phyloP scores from a whole-genome alignment of 1,140 invertebrate species.

The Cherax destructor region DNA sequence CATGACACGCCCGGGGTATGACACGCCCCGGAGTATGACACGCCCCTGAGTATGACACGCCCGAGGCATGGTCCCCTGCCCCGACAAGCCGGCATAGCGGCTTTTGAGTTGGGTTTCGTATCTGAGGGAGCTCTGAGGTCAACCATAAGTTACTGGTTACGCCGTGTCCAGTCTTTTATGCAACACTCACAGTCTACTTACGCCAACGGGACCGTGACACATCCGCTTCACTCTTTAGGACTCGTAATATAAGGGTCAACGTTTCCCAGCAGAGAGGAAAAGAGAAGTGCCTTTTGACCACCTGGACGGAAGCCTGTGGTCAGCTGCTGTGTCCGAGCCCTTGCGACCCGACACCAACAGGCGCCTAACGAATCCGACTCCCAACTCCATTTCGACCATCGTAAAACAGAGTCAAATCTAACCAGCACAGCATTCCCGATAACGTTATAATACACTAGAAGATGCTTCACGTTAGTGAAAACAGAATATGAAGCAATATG shows the following conservation, averaged over 20 bases:
- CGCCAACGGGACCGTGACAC: background rate
- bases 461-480: too few relatives aligned
- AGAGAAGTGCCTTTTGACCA: background rate
- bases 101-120: too few relatives aligned
- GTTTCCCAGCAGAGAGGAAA: background rate
- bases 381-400: too few relatives aligned
- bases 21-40: too few relatives aligned
- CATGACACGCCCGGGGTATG: too few relatives aligned
- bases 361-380: background rate
- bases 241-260: background rate
- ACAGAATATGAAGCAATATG: too few relatives aligned
- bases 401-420: too few relatives aligned
- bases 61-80: background rate
- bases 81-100: background rate
- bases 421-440: background rate
- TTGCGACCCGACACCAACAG: background rate
- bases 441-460: background rate
- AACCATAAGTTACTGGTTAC: conserved; percentile 57
- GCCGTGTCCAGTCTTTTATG: conserved; percentile 53
- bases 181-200: conserved; percentile 9
- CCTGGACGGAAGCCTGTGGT: conserved; percentile 32
- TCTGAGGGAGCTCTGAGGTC: conserved; percentile 11
- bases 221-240: background rate
- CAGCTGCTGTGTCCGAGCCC: conserved; percentile 13
- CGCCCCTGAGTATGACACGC: too few relatives aligned